phyloP scores from a whole-genome alignment of 2,888 invertebrate species.

The Muscina levida region DNA sequence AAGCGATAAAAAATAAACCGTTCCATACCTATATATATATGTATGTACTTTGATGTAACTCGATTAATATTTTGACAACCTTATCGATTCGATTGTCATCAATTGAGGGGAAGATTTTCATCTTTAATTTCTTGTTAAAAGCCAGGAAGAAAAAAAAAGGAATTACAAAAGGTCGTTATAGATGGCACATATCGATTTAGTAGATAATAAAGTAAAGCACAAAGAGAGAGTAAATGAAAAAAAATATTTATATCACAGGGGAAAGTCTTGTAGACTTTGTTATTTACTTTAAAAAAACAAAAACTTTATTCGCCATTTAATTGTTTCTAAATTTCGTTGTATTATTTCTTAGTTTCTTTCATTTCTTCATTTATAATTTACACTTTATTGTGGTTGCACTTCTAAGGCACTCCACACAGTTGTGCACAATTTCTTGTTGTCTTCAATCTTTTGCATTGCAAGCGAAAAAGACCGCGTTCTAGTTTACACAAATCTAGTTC shows the following conservation, averaged over 20 bases:
- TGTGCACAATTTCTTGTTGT: constrained; percentile 22
- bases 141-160: too few species aligned
- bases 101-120: background rate
- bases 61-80: background rate
- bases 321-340: background rate
- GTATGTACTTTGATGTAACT: background rate
- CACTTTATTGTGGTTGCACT: constrained; percentile 25
- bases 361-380: constrained; percentile 15
- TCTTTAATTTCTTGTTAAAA: background rate
- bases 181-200: background rate
- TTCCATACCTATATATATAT: background rate
- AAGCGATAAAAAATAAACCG: too few species aligned
- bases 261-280: too few species aligned
- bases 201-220: background rate
- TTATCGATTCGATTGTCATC: too few species aligned
- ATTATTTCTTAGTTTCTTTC: background rate
- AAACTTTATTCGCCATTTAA: too few species aligned
- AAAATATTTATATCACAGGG: too few species aligned
- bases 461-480: too few species aligned
- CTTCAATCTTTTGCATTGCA: constrained; percentile 28
- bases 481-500: background rate
- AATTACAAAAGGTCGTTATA: background rate
- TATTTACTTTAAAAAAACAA: too few species aligned
- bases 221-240: too few species aligned
- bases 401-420: constrained; percentile 50